Evolutionary conservation across 2,888 invertebrate species (phyloP), one percentile per base, ranked within the genome.

Genomic region (Hylaea fasciaria): DNA sequence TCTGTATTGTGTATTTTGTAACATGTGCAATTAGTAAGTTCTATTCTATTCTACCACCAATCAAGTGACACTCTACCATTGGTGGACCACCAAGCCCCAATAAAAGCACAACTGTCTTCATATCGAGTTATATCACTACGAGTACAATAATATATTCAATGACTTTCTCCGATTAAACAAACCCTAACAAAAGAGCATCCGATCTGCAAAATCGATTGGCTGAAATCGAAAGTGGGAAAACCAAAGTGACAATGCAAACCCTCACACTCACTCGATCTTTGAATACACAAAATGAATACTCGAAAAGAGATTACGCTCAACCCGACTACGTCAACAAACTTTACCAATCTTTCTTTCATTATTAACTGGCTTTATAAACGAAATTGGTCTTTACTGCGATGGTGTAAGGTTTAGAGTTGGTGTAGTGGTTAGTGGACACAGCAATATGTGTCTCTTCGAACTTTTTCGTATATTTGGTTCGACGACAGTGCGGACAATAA

Each of bases 251-350:
- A 65, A 66, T 54, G 48, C 58, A 59, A 57, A 51, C 55, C 51
- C 56, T 45, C 13, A 22, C 39, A 11, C 56, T 50, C 62, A 61
- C 66, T 60, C 57, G 62, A 60, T 61, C 64, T 55, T 32, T 48
- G 63, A 66, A 58, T 59, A 64, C 51, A 71, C 76, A 73, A 76
- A 78, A 81, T 77, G 78, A 80, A 78, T 74, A 75, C 81, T 81
- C 74, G 65, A 74, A 74, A 78, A 78, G 72, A 82, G 81, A 83
- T 83, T 82, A 83, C 82, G 77, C 71, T 74, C 73, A 74, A 77
- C 74, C 78, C 77, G 69, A 66, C 68, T 73, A 68, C 71, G 78
- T 81, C 84, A 79, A 82, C 82, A 80, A 81, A 81, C 81, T 81
- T 78, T 76, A 72, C 77, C 80, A 76, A 82, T 83, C 76, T 78